Base-by-base conservation (phyloP, 2,113 vertebrate genomes). In the Psammodynastes pulverulentus region DNA sequence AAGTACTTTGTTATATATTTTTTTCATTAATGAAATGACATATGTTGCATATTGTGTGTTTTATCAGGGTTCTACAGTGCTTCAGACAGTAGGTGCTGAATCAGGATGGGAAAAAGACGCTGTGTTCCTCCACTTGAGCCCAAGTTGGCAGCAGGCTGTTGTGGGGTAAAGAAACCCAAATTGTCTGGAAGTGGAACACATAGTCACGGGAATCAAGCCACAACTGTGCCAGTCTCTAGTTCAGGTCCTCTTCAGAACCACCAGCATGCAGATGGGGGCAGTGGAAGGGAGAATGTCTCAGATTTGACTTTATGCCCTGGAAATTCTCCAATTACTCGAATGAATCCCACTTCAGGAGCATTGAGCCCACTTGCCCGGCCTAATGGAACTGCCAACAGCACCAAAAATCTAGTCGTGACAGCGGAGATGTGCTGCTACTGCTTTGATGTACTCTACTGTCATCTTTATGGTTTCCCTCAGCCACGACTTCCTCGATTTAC, bases 351-450 rank as follows among this genome's bases (percentile, higher is more conserved):
- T 94, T 98, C 98, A 96, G 98, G 98, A 97, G 98, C 98, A 87
- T 96, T 98, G 97, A 98, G 97, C 96, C 98, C 98, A 89, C 97
- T 98, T 5, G 94, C 96, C 95, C 97, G 98, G 94, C 97, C 98
- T 94, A 98, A 98, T 92, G 98, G 98, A 96, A 98, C 97, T 98
- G 97, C 97, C 97, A 98, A 97, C 94, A 97, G 97, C 96, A 96
- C 98, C 95, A 98, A 98, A 96, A 98, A 97, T 90, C 97, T 98
- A 96, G 98, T 98, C 97, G 98, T 98, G 97, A 98, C 98, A 91
- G 98, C 98, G 90, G 98, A 98, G 96, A 98, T 98, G 98, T 98
- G 98, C 97, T 98, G 98, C 97, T 98, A 98, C 97, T 98, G 98
- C 97, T 98, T 98, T 90, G 98, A 98, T 88, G 98, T 98, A 24